phyloP scores from a whole-genome alignment of 2,888 invertebrate species.

The Mesorhabditis belari region DNA sequence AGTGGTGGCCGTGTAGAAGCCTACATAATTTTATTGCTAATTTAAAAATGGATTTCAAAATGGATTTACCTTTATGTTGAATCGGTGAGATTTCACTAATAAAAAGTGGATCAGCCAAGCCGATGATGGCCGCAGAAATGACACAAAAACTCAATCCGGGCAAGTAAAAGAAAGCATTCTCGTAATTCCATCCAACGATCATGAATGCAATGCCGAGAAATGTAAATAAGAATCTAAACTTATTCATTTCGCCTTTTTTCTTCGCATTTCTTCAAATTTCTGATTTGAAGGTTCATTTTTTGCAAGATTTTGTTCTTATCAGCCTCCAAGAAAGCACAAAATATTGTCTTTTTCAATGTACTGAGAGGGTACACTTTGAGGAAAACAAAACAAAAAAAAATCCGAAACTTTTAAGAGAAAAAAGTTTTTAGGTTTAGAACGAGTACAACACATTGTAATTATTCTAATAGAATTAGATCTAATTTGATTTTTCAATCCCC shows the following conservation, averaged over 20 bases:
- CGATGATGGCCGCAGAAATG: neutral
- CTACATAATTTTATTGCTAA: neutral
- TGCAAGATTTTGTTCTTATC: too few species aligned
- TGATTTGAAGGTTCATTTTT: too few species aligned
- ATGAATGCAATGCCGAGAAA: neutral
- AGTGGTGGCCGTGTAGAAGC: neutral
- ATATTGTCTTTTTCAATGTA: too few species aligned
- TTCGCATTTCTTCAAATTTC: too few species aligned
- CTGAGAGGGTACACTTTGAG: too few species aligned
- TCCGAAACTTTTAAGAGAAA: too few species aligned
- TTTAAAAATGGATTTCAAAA: neutral
- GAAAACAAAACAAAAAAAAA: too few species aligned
- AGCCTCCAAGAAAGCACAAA: too few species aligned
- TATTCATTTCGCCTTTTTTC: too few species aligned
- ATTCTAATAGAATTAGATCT: too few species aligned
- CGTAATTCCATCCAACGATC: neutral
- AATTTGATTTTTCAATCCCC: too few species aligned
- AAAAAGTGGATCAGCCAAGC: neutral
- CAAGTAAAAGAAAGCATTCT: neutral
- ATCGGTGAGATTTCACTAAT: neutral
- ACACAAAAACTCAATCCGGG: neutral
- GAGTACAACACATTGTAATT: too few species aligned
- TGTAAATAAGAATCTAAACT: neutral
- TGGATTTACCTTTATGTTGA: neutral
- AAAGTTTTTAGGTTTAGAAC: neutral